Base-by-base conservation (phyloP, 1,140 invertebrate genomes). In the Eupristina koningsbergeri region DNA sequence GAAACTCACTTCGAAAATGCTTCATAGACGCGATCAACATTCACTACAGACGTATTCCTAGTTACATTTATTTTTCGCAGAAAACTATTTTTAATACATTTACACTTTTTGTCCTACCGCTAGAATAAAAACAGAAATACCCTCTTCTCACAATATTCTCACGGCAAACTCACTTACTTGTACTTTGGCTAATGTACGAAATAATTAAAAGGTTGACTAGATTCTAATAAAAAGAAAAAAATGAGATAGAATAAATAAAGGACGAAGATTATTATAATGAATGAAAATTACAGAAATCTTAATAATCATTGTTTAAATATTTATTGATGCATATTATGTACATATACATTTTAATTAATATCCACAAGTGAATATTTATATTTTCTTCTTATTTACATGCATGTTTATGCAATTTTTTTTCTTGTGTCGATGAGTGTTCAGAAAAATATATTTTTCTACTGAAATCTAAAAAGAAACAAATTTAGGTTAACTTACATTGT, bases 31-130 rank as follows among this genome's bases (percentile, higher is more conserved):
- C 29, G 61, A 58, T 22, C 61, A 11, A 64, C 61, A 64, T 64
- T 13, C 0, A 2, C 29, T 0, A 11, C n/a, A 31, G 1, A 64
- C 3, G 0, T 19, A 64, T 64, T 34, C n/a, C 0, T 64, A 64
- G 0, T 8, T 64, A 64, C 29, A 34, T 34, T 13, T 34, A 64
- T 64, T 64, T 64, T 64, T 64, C 8, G 61, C n/a, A 64, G 31
- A 31, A 71, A 71, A 74, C 71, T 9, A 45, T 71, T 75, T 75
- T 75, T 15, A 61, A 17, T n/a, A 26, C 19, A 63, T 63, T 63
- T 11, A 3, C 53, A n/a, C 47, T 79, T 31, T 19, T 47, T 39
- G 76, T 67, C 61, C 45, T 39, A 39, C 34, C 39, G 58, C 31
- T 9, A n/a, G 19, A 29, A 45, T 39, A 17, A 29, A 79, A 64